Conservation (phyloP, 2,888 invertebrate genomes). For the Apamea sordens region DNA sequence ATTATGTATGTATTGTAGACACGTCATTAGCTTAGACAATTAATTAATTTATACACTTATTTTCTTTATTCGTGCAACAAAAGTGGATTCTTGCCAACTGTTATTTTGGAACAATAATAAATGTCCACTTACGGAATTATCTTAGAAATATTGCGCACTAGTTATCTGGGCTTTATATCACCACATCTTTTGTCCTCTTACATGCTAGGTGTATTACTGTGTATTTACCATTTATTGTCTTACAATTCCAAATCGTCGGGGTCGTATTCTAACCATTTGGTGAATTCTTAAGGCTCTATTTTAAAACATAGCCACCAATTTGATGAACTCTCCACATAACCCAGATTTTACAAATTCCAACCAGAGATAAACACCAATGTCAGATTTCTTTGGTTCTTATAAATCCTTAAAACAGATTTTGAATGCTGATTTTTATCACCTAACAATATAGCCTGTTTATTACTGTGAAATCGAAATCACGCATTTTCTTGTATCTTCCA, state of each 20-base stretch:
- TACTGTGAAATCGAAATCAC: background rate
- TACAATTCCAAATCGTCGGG: background rate
- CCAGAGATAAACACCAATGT: too few relatives aligned
- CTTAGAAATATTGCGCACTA: constrained; percentile 5
- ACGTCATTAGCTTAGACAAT: background rate
- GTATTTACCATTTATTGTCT: background rate
- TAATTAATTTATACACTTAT: constrained; percentile 7
- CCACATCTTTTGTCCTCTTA: background rate
- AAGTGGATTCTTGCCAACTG: constrained; percentile 43
- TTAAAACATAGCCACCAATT: too few relatives aligned
- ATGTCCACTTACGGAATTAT: constrained; percentile 28
- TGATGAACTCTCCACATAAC: too few relatives aligned
- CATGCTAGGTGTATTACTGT: background rate
- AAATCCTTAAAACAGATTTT: too few relatives aligned
- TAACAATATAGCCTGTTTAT: background rate
- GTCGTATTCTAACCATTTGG: background rate
- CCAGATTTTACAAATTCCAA: too few relatives aligned
- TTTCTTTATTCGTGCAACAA: constrained; percentile 18
- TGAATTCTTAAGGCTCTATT: too few relatives aligned
- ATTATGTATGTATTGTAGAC: background rate
- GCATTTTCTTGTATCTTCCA: background rate
- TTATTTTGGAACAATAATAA: constrained; percentile 26
- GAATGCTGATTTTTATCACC: too few relatives aligned
- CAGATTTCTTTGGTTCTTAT: too few relatives aligned
- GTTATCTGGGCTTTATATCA: background rate